phyloP scores from a whole-genome alignment of 1,140 invertebrate genomes.

The Cherax quadricarinatus region DNA sequence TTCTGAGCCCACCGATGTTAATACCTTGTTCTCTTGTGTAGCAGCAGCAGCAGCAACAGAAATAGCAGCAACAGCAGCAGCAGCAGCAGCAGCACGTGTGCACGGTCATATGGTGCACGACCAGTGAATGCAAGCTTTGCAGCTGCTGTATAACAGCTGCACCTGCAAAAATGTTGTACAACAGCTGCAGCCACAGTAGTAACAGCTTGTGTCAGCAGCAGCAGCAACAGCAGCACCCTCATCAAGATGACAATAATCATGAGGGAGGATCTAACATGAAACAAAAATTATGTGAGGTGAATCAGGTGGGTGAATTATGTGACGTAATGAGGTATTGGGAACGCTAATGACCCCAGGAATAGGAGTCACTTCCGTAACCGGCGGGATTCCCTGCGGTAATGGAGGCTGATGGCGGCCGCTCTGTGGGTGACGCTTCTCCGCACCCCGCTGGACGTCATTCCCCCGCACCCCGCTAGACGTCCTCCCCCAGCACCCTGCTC shows the following conservation, averaged over 20 bases:
- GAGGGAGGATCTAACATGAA: background rate
- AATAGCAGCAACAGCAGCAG: no score
- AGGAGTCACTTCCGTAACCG: conserved; percentile 40
- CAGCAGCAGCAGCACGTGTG: background rate
- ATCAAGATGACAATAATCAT: conserved; percentile 14
- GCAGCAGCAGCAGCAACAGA: no score
- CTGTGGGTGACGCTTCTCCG: background rate
- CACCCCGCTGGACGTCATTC: background rate
- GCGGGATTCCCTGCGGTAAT: conserved; percentile 26
- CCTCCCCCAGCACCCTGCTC: background rate
- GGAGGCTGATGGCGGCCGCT: background rate
- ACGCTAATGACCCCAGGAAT: conserved; percentile 19
- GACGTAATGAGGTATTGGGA: conserved; percentile 30
- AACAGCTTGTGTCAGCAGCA: background rate
- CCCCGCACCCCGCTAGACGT: background rate
- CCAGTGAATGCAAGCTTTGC: background rate
- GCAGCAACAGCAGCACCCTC: background rate
- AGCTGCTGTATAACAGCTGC: background rate
- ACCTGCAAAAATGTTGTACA: background rate
- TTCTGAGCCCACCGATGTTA: no score
- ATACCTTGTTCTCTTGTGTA: no score
- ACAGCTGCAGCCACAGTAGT: background rate
- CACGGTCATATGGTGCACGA: background rate
- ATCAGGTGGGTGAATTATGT: conserved; percentile 32
- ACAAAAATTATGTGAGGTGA: conserved; percentile 34